These are phyloP conservation scores for Tachystola acroxantha DNA, from an alignment of 2,888 invertebrate species.

Conservation along the genomic window DNA sequence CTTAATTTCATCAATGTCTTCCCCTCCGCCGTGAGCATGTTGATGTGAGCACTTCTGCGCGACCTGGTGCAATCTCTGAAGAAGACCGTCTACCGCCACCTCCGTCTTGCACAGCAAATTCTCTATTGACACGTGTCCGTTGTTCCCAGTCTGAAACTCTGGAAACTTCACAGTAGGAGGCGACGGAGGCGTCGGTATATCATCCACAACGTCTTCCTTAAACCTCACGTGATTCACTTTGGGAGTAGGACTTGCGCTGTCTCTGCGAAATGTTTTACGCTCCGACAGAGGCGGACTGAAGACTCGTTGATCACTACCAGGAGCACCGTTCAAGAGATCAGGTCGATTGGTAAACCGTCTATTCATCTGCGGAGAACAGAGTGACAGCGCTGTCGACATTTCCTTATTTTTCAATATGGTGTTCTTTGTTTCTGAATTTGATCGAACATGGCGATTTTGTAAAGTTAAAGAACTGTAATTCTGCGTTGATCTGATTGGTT, in stretches of 20 bases:
- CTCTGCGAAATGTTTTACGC: conserved; percentile 46
- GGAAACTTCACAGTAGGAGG: conserved; percentile 63
- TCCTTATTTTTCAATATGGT: conserved; percentile 69
- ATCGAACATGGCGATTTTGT: conserved; percentile 64
- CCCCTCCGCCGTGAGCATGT: conserved; percentile 86
- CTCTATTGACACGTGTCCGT: conserved; percentile 79
- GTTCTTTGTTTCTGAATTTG: conserved; percentile 67
- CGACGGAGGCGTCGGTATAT: conserved; percentile 67
- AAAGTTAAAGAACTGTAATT: conserved; percentile 63
- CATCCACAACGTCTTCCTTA: conserved; percentile 63
- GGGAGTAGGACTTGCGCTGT: conserved; percentile 51
- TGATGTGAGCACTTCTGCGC: conserved; percentile 85
- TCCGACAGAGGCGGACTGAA: conserved; percentile 60
- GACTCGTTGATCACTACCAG: conserved; percentile 45
- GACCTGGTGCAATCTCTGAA: conserved; percentile 83
- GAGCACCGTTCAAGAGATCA: conserved; percentile 62
- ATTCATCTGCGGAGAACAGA: conserved; percentile 78
- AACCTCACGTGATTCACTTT: conserved; percentile 69
- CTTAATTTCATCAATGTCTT: conserved; percentile 85
- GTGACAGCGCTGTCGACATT: conserved; percentile 57
- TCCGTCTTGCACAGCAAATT: conserved; percentile 83
- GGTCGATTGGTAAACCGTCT: conserved; percentile 68
- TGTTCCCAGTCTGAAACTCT: conserved; percentile 61
- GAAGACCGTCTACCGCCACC: conserved; percentile 82
- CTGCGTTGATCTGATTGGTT: conserved; percentile 37